Conservation (phyloP, 1,140 invertebrate genomes). For the Sycophila sp. region DNA sequence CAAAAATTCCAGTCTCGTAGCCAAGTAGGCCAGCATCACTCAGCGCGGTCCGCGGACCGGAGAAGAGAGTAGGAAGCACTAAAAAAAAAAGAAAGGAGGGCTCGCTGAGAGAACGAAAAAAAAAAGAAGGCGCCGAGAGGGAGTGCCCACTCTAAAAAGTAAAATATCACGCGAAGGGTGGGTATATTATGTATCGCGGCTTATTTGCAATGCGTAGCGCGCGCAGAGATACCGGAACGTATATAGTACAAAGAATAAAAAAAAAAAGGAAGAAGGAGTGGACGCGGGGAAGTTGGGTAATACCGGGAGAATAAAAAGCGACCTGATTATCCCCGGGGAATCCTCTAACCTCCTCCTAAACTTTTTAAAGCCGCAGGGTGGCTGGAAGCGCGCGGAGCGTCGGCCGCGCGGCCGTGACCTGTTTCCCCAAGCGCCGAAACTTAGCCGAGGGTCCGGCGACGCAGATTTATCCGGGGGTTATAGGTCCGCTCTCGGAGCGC, state of each 20-base stretch:
- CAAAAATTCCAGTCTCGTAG: constrained; percentile 35
- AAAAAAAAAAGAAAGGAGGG: not conserved
- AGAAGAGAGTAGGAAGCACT: constrained; percentile 5
- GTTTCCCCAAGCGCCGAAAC: constrained; percentile 42
- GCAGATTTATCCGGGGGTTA: not conserved
- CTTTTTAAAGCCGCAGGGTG: constrained; percentile 44
- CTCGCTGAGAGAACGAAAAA: not conserved
- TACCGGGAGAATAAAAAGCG: constrained; percentile 10
- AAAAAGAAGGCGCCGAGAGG: not conserved
- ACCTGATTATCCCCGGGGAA: constrained; percentile 44
- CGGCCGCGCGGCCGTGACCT: constrained; percentile 43
- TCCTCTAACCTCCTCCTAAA: constrained; percentile 38
- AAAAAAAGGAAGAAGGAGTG: not conserved
- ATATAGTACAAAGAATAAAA: not conserved
- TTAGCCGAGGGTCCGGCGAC: no score
- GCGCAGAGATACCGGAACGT: not conserved
- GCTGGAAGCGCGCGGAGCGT: not conserved
- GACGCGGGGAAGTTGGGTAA: constrained; percentile 13
- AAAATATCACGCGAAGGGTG: not conserved
- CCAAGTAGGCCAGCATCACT: constrained; percentile 36
- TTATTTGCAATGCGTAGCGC: constrained; percentile 31
- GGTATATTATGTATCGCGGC: not conserved
- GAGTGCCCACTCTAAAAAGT: not conserved
- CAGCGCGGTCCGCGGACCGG: not conserved
- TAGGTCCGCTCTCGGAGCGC: not conserved